Evolutionary conservation across 2,797 vertebrate genomes (phyloP), one percentile per base, ranked within the genome.

Genomic region (Poecilia wingei): DNA sequence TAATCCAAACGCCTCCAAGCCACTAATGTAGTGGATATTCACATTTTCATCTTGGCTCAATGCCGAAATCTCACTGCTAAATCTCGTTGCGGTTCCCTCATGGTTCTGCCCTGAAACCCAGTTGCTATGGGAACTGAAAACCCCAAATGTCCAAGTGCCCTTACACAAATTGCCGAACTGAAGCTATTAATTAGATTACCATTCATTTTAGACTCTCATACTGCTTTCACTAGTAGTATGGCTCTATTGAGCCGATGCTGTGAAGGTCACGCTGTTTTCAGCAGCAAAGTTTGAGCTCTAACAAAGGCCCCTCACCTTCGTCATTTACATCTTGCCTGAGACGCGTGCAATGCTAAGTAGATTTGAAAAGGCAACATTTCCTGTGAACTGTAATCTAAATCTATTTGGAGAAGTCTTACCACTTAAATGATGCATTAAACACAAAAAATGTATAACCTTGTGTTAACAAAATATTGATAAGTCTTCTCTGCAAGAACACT

Each of bases 81-180:
- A 89, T 86, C 85, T 86, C 74, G 75, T 71, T 72, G 72, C 78
- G 33, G 51, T 77, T 57, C 79, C 79, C 85, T 81, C 71, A 16
- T 49, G 78, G 72, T 55, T 75, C 57, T 76, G 75, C 72, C 70
- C 74, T 83, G 9, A 47, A 79, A 75, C 25, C 80, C 68, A 68
- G 92, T 93, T 92, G 77, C 91, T 79, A 88, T 86, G 86, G 92
- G 47, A 93, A 92, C 92, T 76, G 77, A 83, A 83, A 88, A 88
- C 69, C 81, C 70, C 72, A 57, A 78, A 79, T 76, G 77, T 83
- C 76, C 36, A 78, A 88, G 82, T 79, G 85, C 85, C 88, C 84
- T 87, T 72, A 76, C 69, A 87, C 77, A 90, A 89, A 87, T 86
- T 84, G 79, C 77, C 75, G 64, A 87, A 88, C 79, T 83, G 36